These are phyloP conservation scores for Rambutsinella grinnellia DNA, from an alignment of 2,888 invertebrate species.

Conservation along the genomic window DNA sequence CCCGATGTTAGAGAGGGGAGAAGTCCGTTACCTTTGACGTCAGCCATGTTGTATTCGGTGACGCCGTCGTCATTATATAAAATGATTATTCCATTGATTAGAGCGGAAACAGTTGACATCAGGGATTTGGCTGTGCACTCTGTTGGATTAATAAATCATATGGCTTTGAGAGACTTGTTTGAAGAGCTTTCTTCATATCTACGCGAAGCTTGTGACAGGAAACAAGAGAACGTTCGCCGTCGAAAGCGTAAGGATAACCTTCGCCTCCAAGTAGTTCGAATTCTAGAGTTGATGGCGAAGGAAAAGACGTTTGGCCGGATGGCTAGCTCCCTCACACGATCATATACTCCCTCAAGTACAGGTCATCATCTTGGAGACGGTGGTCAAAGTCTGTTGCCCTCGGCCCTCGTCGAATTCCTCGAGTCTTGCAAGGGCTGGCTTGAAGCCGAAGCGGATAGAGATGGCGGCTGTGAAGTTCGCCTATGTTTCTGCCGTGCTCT, in stretches of 20 bases:
- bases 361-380: constrained; percentile 57
- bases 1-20: constrained; percentile 64
- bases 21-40: constrained; percentile 65
- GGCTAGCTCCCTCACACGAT: constrained; percentile 56
- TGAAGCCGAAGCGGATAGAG: constrained; percentile 64
- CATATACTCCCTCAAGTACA: constrained; percentile 56
- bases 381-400: constrained; percentile 49
- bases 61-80: constrained; percentile 92
- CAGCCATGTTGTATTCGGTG: constrained; percentile 73
- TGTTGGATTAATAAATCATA: constrained; percentile 94
- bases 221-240: constrained; percentile 96
- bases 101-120: constrained; percentile 94
- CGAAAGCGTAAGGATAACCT: constrained; percentile 91
- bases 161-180: constrained; percentile 95
- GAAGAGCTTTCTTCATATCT: constrained; percentile 93
- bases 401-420: constrained; percentile 61
- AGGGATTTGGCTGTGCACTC: constrained; percentile 94
- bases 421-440: constrained; percentile 64
- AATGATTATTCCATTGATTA: constrained; percentile 89
- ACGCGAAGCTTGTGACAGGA: constrained; percentile 95
- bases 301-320: constrained; percentile 84
- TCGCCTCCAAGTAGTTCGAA: constrained; percentile 89
- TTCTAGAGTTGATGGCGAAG: constrained; percentile 92
- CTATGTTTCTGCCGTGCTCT: constrained; percentile 61
- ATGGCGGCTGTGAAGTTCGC: constrained; percentile 64